Evolutionary conservation across 2,113 vertebrate genomes (phyloP), one percentile per base, ranked within the genome.

Genomic region (Ia io): DNA sequence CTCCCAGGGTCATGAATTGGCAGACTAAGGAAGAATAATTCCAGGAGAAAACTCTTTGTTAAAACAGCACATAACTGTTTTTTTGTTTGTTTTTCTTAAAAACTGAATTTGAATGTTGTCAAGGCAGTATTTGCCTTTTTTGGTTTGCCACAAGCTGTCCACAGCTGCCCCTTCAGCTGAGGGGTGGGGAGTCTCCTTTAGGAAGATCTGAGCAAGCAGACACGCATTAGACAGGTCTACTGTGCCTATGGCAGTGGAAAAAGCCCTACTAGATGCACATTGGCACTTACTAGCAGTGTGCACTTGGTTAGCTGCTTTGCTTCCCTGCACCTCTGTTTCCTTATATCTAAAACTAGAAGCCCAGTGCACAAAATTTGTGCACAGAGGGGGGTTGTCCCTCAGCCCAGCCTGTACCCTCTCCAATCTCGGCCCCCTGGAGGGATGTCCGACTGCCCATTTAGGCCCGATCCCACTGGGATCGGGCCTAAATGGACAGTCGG

Each of bases 11-110:
- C 87, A 87, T 40, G 70, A 44, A 86, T 49, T 91, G 51, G 56
- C 69, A 94, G 25, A 32, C 56, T 16, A 71, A 18, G 37, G 30
- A 28, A 53, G 51, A 71, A 73, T 74, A 89, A 90, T 47, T 44
- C 47, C 37, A 12, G 63, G 89, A 93, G 84, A 77, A 42, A 87
- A 65, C 42, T 74, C n/a, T 96, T 93, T 88, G 47, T 85, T 87
- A 84, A 44, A 14, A 65, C 3, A 95, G 47, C 37, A 76, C 35
- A 65, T 76, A 76, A 35, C 40, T 59, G 4, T 9, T 89, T 95
- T 78, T 91, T 93, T 61, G 30, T n/a, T 93, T 71, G 3, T 42
- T 88, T 65, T 63, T 47, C 37, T 37, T 44, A 53, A 44, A 84
- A 88, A 49, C 12, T 59, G 17, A 82, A 74, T 94, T 65, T 76